Evolutionary conservation across 1,140 invertebrate species (phyloP).

Genomic region (Eupristina koningsbergeri): DNA sequence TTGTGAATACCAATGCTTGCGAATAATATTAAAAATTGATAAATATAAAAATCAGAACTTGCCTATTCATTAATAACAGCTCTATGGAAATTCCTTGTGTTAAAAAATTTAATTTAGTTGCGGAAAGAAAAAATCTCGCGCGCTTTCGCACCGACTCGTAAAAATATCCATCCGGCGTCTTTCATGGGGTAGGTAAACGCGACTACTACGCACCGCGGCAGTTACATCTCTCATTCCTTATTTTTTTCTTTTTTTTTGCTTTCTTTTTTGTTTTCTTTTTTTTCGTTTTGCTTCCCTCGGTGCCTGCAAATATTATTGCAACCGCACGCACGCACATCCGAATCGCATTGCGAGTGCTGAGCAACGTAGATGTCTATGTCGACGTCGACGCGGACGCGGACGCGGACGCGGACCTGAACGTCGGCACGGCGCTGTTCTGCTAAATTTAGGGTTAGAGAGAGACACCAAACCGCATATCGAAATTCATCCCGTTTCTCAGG

Average conservation of each 20-base stretch:
- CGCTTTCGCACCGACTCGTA: constrained; percentile 32
- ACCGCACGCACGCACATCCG: constrained; percentile 23
- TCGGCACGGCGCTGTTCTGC: background rate
- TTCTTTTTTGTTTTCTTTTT: no score
- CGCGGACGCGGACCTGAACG: no score
- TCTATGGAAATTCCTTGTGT: background rate
- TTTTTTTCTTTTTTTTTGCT: no score
- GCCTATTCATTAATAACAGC: background rate
- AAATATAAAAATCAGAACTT: background rate
- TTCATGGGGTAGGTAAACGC: constrained; percentile 39
- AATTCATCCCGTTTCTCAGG: no score
- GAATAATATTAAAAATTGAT: background rate
- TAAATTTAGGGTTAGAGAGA: constrained; percentile 41
- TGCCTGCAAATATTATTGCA: constrained; percentile 27
- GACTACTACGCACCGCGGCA: background rate
- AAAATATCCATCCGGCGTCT: constrained; percentile 55
- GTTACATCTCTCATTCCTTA: no score
- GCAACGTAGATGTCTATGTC: background rate
- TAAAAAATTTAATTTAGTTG: constrained; percentile 29
- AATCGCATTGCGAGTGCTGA: constrained; percentile 15
- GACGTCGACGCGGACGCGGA: no score
- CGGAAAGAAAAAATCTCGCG: background rate
- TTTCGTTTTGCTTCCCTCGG: background rate
- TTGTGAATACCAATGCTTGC: no score
- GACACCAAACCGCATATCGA: no score